These are phyloP conservation scores for Antheraea assamensis DNA, from an alignment of 2,888 invertebrate genomes.

Conservation along the genomic window DNA sequence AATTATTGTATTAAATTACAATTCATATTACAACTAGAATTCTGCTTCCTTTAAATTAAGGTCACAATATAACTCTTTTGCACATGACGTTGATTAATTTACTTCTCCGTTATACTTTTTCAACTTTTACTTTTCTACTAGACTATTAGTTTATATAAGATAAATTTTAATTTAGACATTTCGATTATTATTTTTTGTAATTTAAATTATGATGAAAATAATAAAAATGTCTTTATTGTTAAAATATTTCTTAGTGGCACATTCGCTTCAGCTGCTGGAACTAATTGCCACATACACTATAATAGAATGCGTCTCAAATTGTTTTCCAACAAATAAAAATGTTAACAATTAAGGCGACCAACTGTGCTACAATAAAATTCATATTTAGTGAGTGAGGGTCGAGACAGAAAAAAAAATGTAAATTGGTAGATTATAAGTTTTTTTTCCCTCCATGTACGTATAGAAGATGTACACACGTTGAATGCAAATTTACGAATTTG, in stretches of 20 bases:
- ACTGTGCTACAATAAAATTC: background rate
- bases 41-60: no score
- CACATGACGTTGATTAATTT: background rate
- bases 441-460: background rate
- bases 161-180: background rate
- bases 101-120: background rate
- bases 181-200: background rate
- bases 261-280: conserved; percentile 12
- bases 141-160: background rate
- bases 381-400: background rate
- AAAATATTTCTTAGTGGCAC: conserved; percentile 13
- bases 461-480: background rate
- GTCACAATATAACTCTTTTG: background rate
- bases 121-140: background rate
- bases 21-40: no score
- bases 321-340: background rate
- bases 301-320: background rate
- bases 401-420: background rate
- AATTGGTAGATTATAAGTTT: background rate
- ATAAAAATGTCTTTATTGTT: background rate
- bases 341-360: background rate
- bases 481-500: no score
- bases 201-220: background rate
- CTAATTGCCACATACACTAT: conserved; percentile 14
- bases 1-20: background rate